Evolutionary conservation across 2,888 invertebrate species (phyloP).

Genomic region (Nyleta sp.): DNA sequence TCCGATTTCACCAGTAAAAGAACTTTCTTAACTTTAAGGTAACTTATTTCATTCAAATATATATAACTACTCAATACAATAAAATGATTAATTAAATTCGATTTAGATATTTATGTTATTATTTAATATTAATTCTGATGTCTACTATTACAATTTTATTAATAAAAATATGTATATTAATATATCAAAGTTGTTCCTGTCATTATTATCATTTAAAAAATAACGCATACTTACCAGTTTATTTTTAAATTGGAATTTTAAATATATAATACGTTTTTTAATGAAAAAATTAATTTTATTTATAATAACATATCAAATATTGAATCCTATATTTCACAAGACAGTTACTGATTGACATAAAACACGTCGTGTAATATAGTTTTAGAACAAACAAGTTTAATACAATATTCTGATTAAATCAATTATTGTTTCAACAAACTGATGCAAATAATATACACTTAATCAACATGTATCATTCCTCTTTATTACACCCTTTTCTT

Average conservation of each 20-base stretch:
- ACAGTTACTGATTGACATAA: slow-evolving; percentile 1
- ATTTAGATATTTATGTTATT: neutral
- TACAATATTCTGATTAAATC: neutral
- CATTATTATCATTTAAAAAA: neutral
- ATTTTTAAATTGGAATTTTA: no score
- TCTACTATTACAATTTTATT: no score
- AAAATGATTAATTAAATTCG: neutral
- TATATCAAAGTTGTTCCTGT: neutral
- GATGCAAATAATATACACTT: neutral
- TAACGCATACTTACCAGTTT: neutral
- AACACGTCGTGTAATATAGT: neutral
- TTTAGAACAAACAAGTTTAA: neutral
- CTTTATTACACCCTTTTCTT: neutral
- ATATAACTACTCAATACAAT: neutral
- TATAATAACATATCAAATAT: neutral
- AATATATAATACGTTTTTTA: no score
- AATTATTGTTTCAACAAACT: neutral
- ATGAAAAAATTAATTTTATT: no score
- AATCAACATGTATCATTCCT: neutral
- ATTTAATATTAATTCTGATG: no score
- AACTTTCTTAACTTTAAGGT: slow-evolving; percentile 1
- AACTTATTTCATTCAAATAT: slow-evolving; percentile 1
- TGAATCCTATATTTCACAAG: neutral
- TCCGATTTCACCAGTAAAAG: neutral
- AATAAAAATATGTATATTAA: no score